Conservation (phyloP, 1,140 invertebrate genomes). For the Pomacea maculata region DNA sequence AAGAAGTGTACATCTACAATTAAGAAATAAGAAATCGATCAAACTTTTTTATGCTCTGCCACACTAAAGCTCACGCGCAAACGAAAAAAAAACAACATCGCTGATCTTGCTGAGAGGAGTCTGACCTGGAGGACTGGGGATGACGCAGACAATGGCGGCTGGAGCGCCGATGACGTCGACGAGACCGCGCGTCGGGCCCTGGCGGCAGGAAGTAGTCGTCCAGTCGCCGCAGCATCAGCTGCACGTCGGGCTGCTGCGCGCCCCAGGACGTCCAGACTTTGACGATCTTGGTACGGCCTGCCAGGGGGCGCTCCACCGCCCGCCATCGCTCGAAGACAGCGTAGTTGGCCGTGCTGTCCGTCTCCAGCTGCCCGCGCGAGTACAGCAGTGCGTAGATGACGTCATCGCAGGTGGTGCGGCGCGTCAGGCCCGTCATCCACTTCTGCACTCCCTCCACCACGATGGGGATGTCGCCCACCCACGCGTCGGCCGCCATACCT, state of each 20-base stretch:
- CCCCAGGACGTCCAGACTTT: conserved; percentile 82
- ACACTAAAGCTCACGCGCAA: conserved; percentile 14
- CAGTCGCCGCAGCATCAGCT: conserved; percentile 64
- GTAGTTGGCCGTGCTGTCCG: conserved; percentile 54
- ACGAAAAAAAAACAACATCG: conserved; percentile 8
- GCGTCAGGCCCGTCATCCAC: conserved; percentile 80
- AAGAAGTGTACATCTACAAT: too few species aligned
- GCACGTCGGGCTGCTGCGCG: conserved; percentile 76
- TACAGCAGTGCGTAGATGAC: conserved; percentile 76
- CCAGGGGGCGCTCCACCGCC: conserved; percentile 76
- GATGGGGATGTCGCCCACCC: conserved; percentile 75
- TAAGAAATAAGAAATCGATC: too few species aligned
- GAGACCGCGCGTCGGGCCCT: conserved; percentile 45
- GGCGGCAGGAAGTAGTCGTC: conserved; percentile 52
- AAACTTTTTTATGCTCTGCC: too few species aligned
- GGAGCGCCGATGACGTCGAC: conserved; percentile 33
- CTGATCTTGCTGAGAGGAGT: conserved; percentile 13
- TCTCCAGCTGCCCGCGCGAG: conserved; percentile 49
- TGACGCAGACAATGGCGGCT: conserved; percentile 28
- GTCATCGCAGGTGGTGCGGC: conserved; percentile 81
- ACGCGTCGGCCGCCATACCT: conserved; percentile 25
- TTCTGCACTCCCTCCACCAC: conserved; percentile 79
- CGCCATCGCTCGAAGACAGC: conserved; percentile 66
- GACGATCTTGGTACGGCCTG: conserved; percentile 75
- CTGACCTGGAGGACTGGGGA: conserved; percentile 21